Conservation (phyloP, 2,888 invertebrate species). For the Prosapia bicincta region DNA sequence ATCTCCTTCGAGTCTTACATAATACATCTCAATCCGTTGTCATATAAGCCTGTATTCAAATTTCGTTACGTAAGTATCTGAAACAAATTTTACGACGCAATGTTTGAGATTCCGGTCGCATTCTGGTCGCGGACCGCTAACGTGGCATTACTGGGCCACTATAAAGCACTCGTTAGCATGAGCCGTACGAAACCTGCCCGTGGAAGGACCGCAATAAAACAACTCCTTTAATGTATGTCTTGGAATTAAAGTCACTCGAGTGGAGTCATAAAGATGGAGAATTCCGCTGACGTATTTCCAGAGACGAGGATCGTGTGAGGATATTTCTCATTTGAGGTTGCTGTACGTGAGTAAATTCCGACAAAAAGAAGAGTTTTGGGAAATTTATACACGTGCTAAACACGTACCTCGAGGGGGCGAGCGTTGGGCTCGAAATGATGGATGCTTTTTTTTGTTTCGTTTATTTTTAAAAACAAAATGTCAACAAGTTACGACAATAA, state of each 20-base stretch:
- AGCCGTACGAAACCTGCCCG: neutral
- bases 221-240: neutral
- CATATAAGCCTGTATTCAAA: no score
- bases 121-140: neutral
- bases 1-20: no score
- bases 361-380: slow-evolving; percentile 18
- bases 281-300: neutral
- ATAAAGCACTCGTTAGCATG: neutral
- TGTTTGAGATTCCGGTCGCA: neutral
- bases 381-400: slow-evolving; percentile 22
- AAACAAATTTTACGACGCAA: neutral
- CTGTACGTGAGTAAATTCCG: slow-evolving; percentile 21
- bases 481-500: slow-evolving; percentile 27
- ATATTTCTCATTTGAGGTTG: neutral
- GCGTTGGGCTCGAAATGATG: slow-evolving; percentile 16
- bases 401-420: neutral
- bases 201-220: neutral
- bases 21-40: no score
- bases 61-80: neutral
- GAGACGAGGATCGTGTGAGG: neutral
- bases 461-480: slow-evolving; percentile 12
- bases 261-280: neutral
- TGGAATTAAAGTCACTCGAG: neutral
- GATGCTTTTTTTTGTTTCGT: slow-evolving; percentile 13
- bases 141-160: neutral